Base-by-base conservation (phyloP, 2,797 vertebrate genomes). In the Nyctalus aviator region DNA sequence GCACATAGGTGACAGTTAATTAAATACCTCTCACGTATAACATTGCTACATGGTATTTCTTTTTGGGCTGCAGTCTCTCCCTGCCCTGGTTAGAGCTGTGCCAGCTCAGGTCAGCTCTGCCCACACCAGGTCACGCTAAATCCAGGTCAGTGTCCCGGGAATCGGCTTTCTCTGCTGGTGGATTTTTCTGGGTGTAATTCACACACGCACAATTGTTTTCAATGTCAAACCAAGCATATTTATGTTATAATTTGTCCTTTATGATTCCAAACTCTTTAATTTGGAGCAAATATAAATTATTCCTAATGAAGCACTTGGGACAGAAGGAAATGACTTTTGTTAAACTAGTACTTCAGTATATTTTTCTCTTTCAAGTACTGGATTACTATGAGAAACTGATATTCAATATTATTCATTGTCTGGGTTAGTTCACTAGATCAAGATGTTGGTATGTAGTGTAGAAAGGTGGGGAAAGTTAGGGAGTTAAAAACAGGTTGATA, bases 401-500 rank as follows among this genome's bases (percentile, higher is more conserved):
- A 72, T 41, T 79, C 25, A 44, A 0, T 88, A 75, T 50, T 84
- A 59, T 81, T 92, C 71, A 86, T 91, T 95, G 92, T 89, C 91
- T 93, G 68, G 68, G 68, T 79, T 82, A 41, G 53, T 93, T 93
- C 37, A 71, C 50, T 71, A 57, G 55, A 92, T 90, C 81, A 84
- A 78, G 81, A 93, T 93, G 57, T 84, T 59, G 83, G 73, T 95
- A 76, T 69, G 93, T 89, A 17, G 64, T 92, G 3, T 53, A 44
- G 93, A 96, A 96, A 95, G 59, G 59, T 92, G 25, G 71, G 59
- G 92, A 86, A 72, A 84, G n/a, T 91, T 75, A 88, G 62, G 46
- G 76, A 94, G 77, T 72, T 95, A 94, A 96, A 95, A 96, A 89
- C 78, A 93, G 75, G 76, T 78, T 97, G 79, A 59, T 92, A 78